Conservation (phyloP, 2,888 invertebrate genomes). For the Stegophylla sp. region DNA sequence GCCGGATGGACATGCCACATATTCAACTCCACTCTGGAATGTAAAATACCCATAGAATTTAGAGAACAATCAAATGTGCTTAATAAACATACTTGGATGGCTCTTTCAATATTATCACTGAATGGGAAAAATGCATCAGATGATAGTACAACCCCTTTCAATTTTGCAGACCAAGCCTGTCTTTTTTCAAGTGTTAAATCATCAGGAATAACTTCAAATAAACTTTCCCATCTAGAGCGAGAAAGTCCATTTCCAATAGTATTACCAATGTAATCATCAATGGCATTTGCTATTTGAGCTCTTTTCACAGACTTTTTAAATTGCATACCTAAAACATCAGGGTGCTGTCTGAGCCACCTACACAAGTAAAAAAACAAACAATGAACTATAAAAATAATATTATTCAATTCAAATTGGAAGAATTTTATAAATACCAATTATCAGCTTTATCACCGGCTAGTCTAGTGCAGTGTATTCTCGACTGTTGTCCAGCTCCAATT, state of each 20-base stretch:
- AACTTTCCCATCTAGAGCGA: constrained; percentile 70
- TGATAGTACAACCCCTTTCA: constrained; percentile 82
- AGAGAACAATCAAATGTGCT: constrained; percentile 25
- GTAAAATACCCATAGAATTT: constrained; percentile 60
- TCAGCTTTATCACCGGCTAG: constrained; percentile 96
- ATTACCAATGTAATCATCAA: constrained; percentile 69
- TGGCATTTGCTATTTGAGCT: constrained; percentile 91
- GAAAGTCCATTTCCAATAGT: constrained; percentile 48
- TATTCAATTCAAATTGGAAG: background rate
- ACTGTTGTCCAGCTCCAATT: constrained; percentile 99
- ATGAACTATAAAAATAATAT: no score
- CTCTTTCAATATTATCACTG: constrained; percentile 94
- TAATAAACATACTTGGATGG: constrained; percentile 75
- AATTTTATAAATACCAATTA: constrained; percentile 75
- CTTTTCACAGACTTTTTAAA: constrained; percentile 87
- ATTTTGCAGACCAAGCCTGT: constrained; percentile 73
- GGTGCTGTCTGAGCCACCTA: constrained; percentile 93
- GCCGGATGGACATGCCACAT: constrained; percentile 91
- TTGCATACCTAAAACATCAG: constrained; percentile 79
- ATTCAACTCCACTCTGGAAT: constrained; percentile 89
- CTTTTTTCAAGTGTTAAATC: constrained; percentile 75
- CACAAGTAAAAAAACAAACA: background rate
- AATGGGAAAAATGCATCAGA: constrained; percentile 99
- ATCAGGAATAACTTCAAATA: constrained; percentile 78
- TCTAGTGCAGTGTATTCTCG: constrained; percentile 96